phyloP scores from a whole-genome alignment of 2,797 vertebrate species.

The Glossophaga mutica region DNA sequence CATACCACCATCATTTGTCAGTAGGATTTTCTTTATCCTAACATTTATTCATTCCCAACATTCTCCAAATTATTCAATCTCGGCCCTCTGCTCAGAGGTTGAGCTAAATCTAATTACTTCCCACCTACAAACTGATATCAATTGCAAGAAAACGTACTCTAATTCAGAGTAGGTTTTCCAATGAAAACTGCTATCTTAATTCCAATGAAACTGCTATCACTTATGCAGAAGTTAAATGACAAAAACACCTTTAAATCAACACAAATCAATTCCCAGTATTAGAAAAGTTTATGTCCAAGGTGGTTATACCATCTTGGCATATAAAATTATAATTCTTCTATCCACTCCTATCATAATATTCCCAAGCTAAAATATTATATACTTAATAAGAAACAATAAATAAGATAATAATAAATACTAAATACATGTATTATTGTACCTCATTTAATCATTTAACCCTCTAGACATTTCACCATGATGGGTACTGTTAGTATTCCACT shows the following conservation, averaged over 20 bases:
- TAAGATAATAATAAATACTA: not conserved
- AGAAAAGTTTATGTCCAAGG: not conserved
- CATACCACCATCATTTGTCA: not conserved
- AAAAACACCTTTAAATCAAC: not conserved
- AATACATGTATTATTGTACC: not conserved
- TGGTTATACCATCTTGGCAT: not conserved
- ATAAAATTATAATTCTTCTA: not conserved
- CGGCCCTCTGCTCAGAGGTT: not conserved
- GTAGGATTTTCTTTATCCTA: not conserved
- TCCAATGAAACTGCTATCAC: not conserved
- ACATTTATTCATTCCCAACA: not conserved
- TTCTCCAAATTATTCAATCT: not conserved
- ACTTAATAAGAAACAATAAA: not conserved
- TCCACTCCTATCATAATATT: not conserved
- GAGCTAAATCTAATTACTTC: not conserved
- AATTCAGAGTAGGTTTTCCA: too few relatives aligned
- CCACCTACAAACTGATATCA: not conserved
- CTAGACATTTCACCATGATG: not conserved
- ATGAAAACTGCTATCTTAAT: too few relatives aligned
- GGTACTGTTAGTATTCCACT: not conserved
- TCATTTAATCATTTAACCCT: not conserved
- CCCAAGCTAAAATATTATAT: not conserved
- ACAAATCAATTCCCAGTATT: not conserved
- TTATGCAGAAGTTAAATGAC: not conserved
- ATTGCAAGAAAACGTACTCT: not conserved